Base-by-base conservation (phyloP, 2,113 vertebrate species). In the Psittacara wagleri region DNA sequence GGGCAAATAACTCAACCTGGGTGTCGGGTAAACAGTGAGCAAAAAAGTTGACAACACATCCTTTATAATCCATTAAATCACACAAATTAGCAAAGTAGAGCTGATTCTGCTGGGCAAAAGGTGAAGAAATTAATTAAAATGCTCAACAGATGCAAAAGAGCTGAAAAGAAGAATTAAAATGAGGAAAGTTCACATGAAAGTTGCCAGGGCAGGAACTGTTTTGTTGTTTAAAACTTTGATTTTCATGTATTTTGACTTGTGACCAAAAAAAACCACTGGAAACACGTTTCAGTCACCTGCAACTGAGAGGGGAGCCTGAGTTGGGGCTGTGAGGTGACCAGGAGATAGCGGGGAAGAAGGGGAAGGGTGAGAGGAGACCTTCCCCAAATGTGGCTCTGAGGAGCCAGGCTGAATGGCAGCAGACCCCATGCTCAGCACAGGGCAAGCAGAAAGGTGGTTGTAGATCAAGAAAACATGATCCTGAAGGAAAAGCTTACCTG, bases 301-400 rank as follows among this genome's bases (percentile, higher is more conserved):
- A 25, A 31, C 14, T 48, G 69, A 59, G 46, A 67, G 16, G 8
- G 25, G 22, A 72, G 14, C 51, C 35, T 25, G 52, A 81, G 29
- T 2, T 2, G 8, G 23, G 72, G 43, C 33, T 44, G 31, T 31
- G 28, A 39, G 25, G 33, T 23, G n/a, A 33, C 29, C 88, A 46
- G 51, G 67, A 83, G 67, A n/a, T 2, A 67, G 48, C 1, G 2
- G 13, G n/a, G 20, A 73, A 37, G 49, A 59, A 62, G 25, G 14
- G 7, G 29, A 63, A 44, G 17, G 49, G 37, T 2, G 4, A 73
- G 75, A 91, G 57, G 28, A 94, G 13, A 31, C 43, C 37, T 52
- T 62, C 13, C 25, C 35, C 31, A 74, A 0, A 8, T 4, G 6
- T 1, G 1, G 19, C 62, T 49, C 61, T 5, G 1, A 11, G 23